Evolutionary conservation across 1,140 invertebrate species (phyloP).

Genomic region (Colletes gigas): DNA sequence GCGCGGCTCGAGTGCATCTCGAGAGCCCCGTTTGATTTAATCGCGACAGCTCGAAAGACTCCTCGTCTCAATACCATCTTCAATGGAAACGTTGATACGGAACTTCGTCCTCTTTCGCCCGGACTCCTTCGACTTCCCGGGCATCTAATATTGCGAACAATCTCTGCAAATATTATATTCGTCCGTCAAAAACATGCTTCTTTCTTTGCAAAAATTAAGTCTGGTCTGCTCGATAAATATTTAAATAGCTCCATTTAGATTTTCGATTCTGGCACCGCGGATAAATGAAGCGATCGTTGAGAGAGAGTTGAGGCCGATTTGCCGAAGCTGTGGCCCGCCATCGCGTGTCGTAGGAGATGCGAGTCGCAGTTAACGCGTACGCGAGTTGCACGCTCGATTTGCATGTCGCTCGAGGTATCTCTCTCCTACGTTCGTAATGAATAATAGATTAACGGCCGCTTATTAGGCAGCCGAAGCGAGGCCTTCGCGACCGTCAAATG

Average conservation of each 20-base stretch:
- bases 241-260: too few relatives aligned
- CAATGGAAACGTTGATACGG: constrained; percentile 20
- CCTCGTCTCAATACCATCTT: background rate
- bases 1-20: constrained; percentile 4
- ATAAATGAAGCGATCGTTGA: too few relatives aligned
- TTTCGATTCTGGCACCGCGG: too few relatives aligned
- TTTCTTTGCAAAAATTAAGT: too few relatives aligned
- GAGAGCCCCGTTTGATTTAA: constrained; percentile 1
- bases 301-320: background rate
- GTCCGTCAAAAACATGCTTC: too few relatives aligned
- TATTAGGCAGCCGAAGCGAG: constrained; percentile 73
- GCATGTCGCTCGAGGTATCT: constrained; percentile 68
- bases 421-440: constrained; percentile 64
- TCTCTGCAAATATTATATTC: too few relatives aligned
- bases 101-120: background rate
- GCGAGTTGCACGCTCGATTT: constrained; percentile 49
- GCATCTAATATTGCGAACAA: too few relatives aligned
- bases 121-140: background rate
- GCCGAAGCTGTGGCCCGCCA: background rate
- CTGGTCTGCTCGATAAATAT: too few relatives aligned
- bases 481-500: constrained; percentile 76
- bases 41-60: constrained; percentile 17
- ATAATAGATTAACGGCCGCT: constrained; percentile 76
- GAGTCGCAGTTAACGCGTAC: constrained; percentile 37
- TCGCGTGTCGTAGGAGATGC: constrained; percentile 24